Evolutionary conservation across 2,888 invertebrate genomes (phyloP), one percentile per base, ranked within the genome.

Genomic region (Brachyptera risi): DNA sequence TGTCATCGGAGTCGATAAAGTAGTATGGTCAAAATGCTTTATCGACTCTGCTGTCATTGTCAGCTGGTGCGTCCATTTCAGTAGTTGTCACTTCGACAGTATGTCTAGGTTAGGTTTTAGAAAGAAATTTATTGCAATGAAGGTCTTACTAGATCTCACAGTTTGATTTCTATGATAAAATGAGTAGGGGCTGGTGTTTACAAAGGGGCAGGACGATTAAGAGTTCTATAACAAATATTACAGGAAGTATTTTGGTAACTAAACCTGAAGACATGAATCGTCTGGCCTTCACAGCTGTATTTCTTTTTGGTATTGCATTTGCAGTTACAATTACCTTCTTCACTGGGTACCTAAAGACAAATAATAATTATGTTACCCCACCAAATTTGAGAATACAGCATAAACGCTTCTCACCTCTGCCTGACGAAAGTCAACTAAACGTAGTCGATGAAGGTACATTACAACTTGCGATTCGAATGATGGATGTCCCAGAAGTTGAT

Each of bases 221-320:
- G 31, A 56, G 24, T 13, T 38, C 56, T 26, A 15, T 40, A 21
- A 37, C 31, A 9, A 50, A 51, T 42, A 23, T 50, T 2, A 57
- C 26, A 3, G 23, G 31, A 4, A 51, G 17, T 15, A 15, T 35
- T 31, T 56, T 56, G 59, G 13, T 27, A 40, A 31, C 56, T 38
- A 51, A 61, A 42, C 21, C 51, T 31, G 62, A 58, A 40, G 59
- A 61, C 47, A 64, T 67, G 64, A 63, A 64, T 61, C 65, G 62
- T 38, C 47, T 65, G 19, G 58, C 60, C 11, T 64, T 67, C 59
- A 49, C 61, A 24, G 56, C 62, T 7, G 64, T 67, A n/a, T 68
- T 68, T 58, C 42, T 66, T 1, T 63, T 61, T 50, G 68, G 67
- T 3, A 56, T 66, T 9, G 51, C 63, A 9, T 67, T 63, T 58